Conservation (phyloP, 2,113 vertebrate species). For the Malurus cyaneus region DNA sequence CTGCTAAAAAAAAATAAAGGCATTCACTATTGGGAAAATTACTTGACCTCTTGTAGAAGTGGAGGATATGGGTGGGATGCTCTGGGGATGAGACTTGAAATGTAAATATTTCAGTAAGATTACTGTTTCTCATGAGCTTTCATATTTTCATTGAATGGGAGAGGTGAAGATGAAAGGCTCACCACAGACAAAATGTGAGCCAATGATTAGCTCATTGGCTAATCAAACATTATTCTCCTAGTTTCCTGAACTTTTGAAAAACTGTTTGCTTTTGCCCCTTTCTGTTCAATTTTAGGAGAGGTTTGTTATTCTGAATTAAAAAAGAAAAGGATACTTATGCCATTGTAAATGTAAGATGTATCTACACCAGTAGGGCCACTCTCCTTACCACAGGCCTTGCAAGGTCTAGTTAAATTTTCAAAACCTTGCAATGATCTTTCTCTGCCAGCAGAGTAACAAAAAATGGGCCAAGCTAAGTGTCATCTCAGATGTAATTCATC, state of each 20-base stretch:
- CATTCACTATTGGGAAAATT: not conserved
- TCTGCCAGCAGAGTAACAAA: not conserved
- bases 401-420: not conserved
- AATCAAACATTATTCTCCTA: not conserved
- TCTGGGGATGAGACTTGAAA: not conserved
- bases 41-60: not conserved
- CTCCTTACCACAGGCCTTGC: not conserved
- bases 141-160: not conserved
- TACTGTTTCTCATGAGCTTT: not conserved
- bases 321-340: not conserved
- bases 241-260: not conserved
- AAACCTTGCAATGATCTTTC: not conserved
- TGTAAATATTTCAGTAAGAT: not conserved
- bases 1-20: not conserved
- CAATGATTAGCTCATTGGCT: not conserved
- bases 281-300: not conserved
- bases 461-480: not conserved
- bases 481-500: not conserved
- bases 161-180: not conserved
- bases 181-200: not conserved
- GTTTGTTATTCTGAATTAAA: not conserved
- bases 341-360: not conserved
- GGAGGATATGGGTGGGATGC: not conserved
- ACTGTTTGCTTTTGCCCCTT: not conserved
- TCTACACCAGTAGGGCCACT: not conserved